Evolutionary conservation across 2,888 invertebrate species (phyloP), one percentile per base, ranked within the genome.

Genomic region (Nymphalis polychloros): DNA sequence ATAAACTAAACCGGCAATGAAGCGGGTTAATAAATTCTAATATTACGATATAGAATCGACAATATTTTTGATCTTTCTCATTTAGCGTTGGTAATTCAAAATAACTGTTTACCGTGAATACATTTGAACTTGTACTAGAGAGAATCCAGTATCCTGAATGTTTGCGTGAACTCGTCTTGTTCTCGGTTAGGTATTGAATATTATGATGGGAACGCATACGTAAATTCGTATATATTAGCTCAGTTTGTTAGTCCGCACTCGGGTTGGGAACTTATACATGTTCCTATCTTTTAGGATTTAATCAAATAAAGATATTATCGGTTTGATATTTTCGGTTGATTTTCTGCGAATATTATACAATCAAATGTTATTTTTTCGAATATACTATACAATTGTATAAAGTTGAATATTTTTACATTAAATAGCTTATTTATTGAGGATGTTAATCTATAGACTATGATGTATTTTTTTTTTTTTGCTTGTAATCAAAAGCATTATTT

Each of bases 161-260:
- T 70, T 69, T 67, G 67, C 63, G 48, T 59, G 63, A 59, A 55
- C 63, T 66, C 67, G 62, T 67, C 55, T 53, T 68, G 48, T 55
- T 68, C 72, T 62, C 64, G 60, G 67, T 70, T 71, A 65, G 69
- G 66, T 60, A 70, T 67, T 68, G 71, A 72, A 70, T 70, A 70
- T 75, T 76, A 75, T 74, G 76, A 76, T 72, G 72, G 72, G 73
- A 73, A 72, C 70, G 72, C 72, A 65, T 69, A 69, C 55, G 64
- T 66, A 72, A 72, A 67, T 72, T 76, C 76, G 84, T 80, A 86
- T 85, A 85, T 77, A 84, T 86, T 83, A 83, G 76, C 76, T 72
- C 76, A 77, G 77, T 79, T 78, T 75, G 67, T 71, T 64, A 67
- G 71, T 60, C 60, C 35, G 55, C 60, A 64, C 66, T 70, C 41